Base-by-base conservation (phyloP, 2,797 vertebrate genomes). In the Babyrousa celebensis region DNA sequence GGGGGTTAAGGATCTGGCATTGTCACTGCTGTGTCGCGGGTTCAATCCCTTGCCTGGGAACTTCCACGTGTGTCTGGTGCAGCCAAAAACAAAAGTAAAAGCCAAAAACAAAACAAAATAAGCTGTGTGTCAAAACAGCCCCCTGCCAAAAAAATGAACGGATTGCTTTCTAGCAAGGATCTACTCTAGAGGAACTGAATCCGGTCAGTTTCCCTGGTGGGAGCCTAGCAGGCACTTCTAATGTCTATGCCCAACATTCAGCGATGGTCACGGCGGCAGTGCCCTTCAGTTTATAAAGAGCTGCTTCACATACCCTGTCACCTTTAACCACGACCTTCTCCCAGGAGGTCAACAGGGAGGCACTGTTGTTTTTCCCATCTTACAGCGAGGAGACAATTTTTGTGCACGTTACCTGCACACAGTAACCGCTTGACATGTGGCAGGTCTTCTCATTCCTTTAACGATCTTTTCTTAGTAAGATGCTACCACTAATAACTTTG, bases 391-490 rank as follows among this genome's bases (percentile, higher is more conserved):
- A 72, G 68, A n/a, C 48, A 21, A 18, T 32, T 12, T 10, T 3
- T 5, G 18, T 3, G 21, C 77, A 75, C 32, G 9, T n/a, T 1
- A 15, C 23, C 65, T 40, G 43, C 32, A 8, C 12, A 4, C 0
- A 23, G 80, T 27, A 48, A 70, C 40, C 10, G 10, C 23, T 36
- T 0, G 0, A 17, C 71, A 56, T 2, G 7, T 0, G 2, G 23
- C 16, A 6, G 12, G 54, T 58, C 74, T 83, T 70, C 77, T 74
- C 3, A 2, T 56, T 54, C 36, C 54, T 79, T 96, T 54, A 68
- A 14, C 60, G 12, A 43, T 21, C 58, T 48, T 83, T 85, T 78
- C 90, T 82, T 56, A 56, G 29, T 23, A 16, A 90, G 17, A 36
- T 68, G 72, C 14, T 36, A 56, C 27, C 4, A 25, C 1, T 32